A percentile compares a stretch with the other conserved stretches of the same genome.
These are phyloP conservation scores for Alcedo atthis DNA, from an alignment of 2,797 vertebrate species.

Conservation along the genomic window DNA sequence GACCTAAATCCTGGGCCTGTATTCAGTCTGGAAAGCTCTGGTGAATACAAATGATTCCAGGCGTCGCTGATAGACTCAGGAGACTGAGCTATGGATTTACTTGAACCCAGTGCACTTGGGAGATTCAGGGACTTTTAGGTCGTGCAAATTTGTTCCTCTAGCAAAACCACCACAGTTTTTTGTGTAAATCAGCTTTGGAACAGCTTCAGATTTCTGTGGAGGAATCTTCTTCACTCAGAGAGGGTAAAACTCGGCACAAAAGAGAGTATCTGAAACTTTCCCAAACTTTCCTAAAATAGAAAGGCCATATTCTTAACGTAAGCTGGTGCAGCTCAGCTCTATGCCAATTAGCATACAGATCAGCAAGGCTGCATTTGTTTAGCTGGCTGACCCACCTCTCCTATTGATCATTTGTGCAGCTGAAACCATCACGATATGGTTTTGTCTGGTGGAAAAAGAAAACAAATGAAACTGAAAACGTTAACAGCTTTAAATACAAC, in stretches of 20 bases:
- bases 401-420: conserved; percentile 54
- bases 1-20: conserved; percentile 41
- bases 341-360: not conserved
- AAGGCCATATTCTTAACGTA: not conserved
- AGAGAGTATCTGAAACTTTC: conserved; percentile 12
- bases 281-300: conserved; percentile 51
- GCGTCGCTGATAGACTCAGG: conserved; percentile 15
- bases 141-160: not conserved
- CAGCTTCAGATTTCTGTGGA: not conserved
- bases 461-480: not conserved
- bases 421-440: not conserved
- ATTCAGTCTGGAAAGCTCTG: conserved; percentile 26
- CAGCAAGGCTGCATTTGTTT: conserved; percentile 46
- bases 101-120: not conserved
- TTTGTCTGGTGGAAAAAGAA: not conserved
- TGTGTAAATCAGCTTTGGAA: conserved; percentile 43
- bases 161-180: conserved; percentile 26
- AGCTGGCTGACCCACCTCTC: conserved; percentile 51
- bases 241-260: not conserved
- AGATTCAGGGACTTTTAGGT: conserved; percentile 4
- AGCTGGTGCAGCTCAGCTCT: not conserved
- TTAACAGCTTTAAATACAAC: not conserved
- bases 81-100: not conserved
- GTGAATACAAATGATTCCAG: conserved; percentile 50
- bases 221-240: not conserved